Evolutionary conservation across 2,888 invertebrate genomes (phyloP), one percentile per base, ranked within the genome.

Genomic region (Podabrus alpinus): DNA sequence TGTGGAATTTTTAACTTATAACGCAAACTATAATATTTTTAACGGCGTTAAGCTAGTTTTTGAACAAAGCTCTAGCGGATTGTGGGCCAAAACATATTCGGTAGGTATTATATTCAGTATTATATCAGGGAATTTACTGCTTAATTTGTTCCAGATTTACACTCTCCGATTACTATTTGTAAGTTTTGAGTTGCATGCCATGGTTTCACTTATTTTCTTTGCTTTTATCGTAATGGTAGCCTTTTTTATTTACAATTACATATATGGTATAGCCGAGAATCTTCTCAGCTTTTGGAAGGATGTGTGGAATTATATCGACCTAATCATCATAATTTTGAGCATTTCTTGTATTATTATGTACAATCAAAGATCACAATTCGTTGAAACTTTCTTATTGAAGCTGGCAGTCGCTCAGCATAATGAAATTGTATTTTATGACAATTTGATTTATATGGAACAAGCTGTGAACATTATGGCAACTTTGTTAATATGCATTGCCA

Each of bases 1-100:
- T 68, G 64, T 81, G 15, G 81, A 81, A 76, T 78, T 78, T 62
- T 78, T 78, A 71, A 71, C 79, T 11, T 81, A 81, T 70, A 81
- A 81, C 66, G 78, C 77, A 1, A 80, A 81, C 60, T 74, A 77
- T 9, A 80, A 80, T 69, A 75, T 81, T 16, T 81, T 81, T 68
- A 74, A 73, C 66, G 66, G 71, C 5, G 78, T 80, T 2, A 77
- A 62, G 15, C 29, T 81, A 25, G 74, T 78, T 11, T 16, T 81
- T n/a, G 81, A 81, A 73, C 61, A 60, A 45, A 76, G 77, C 29
- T 78, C 79, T 17, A 71, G 79, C 13, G 81, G 80, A 16, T 62
- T 74, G 17, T 19, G 79, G 62, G 16, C 70, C 25, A 75, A 71
- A 66, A 70, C 79, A 1, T 64, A 29, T 29, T 64, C 71, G 21